Percentiles rank a stretch among this genome's conserved stretches.
phyloP scores from a whole-genome alignment of 2,888 invertebrate genomes.

The Polydrusus tereticollis region DNA sequence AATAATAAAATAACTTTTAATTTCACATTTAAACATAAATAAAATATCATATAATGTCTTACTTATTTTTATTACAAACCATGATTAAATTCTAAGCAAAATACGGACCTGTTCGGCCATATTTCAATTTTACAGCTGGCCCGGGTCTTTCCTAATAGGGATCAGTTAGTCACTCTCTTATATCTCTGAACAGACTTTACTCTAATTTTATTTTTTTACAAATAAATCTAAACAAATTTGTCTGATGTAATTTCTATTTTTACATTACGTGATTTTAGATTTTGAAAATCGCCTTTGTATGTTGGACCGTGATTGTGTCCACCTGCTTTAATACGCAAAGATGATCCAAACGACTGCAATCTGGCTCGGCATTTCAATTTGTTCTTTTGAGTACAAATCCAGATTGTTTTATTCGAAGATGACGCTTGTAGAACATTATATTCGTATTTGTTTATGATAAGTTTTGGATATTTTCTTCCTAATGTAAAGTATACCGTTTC shows the following conservation, averaged over 20 bases:
- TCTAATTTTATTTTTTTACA: background rate
- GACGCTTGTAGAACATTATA: slow-evolving; percentile 1
- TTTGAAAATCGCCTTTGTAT: background rate
- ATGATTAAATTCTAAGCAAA: no score
- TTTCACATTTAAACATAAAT: no score
- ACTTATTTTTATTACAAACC: no score
- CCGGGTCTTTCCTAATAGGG: no score
- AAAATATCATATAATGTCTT: no score
- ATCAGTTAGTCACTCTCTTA: no score
- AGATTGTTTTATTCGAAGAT: slow-evolving; percentile 17
- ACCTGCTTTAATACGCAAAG: slow-evolving; percentile 4
- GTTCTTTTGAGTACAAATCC: slow-evolving; percentile 17
- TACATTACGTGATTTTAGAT: slow-evolving; percentile 20
- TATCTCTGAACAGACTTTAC: background rate
- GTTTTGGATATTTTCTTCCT: slow-evolving; percentile 19
- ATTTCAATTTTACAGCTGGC: no score
- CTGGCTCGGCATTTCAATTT: slow-evolving; percentile 16
- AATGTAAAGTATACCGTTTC: slow-evolving; percentile 7
- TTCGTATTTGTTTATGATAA: slow-evolving; percentile 21
- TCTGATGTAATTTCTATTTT: slow-evolving; percentile 23
- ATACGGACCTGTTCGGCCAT: no score
- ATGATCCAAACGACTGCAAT: slow-evolving; percentile 14
- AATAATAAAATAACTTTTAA: no score
- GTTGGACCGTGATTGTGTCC: slow-evolving; percentile 25
- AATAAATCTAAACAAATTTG: slow-evolving; percentile 8